Evolutionary conservation across 53 echinoderm and acorn worm genomes (phyloP).

Genomic region (Paracentrotus lividus): DNA sequence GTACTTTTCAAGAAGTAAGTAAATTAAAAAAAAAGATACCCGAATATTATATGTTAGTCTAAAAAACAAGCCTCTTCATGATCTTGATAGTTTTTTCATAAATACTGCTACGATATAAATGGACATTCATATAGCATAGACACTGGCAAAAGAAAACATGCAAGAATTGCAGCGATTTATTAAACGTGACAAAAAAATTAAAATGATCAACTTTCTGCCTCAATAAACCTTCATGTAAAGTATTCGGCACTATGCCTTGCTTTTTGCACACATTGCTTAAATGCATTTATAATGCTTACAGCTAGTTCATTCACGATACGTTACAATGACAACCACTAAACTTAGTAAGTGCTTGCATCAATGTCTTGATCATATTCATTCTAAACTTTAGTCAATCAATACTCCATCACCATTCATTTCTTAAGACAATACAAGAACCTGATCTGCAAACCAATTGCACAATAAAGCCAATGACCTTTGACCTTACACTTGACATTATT

Average conservation of each 20-base stretch:
- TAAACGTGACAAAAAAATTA: conserved; percentile 45
- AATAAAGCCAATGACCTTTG: not conserved
- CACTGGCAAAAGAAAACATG: conserved; percentile 57
- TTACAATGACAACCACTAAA: not conserved
- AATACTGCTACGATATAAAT: conserved; percentile 25
- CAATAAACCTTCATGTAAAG: not conserved
- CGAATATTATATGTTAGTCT: conserved; percentile 9
- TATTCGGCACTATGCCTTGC: not conserved
- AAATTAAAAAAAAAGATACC: not conserved
- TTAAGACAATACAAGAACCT: not conserved
- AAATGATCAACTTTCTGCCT: conserved; percentile 56
- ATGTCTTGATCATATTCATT: not conserved
- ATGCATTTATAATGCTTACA: not conserved
- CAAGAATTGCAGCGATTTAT: conserved; percentile 57
- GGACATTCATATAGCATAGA: not conserved
- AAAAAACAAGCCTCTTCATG: conserved; percentile 32
- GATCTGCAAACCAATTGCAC: not conserved
- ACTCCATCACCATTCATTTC: not conserved
- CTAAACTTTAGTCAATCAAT: not conserved
- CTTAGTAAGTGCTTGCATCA: too few relatives aligned
- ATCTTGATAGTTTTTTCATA: not conserved
- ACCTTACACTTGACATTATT: not conserved
- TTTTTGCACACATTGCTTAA: not conserved
- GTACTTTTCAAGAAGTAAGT: conserved; percentile 35
- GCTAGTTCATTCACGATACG: not conserved